Evolutionary conservation across 2,797 vertebrate species (phyloP).

Genomic region (Phataginus tetradactyla): DNA sequence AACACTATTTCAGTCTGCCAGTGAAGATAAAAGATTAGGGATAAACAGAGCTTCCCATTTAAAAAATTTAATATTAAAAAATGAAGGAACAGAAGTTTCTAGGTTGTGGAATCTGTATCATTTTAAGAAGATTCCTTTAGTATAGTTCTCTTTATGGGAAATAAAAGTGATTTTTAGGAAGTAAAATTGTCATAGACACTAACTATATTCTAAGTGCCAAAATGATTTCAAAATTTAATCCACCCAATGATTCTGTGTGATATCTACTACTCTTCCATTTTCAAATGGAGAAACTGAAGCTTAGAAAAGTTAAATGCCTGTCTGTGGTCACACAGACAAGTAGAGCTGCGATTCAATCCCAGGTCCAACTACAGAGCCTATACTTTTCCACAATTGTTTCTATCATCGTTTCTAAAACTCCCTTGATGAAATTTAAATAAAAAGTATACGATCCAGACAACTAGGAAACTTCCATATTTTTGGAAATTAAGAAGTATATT

Average conservation of each 20-base stretch:
- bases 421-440: constrained; percentile 43
- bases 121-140: constrained; percentile 24
- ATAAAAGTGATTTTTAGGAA: constrained; percentile 13
- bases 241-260: not conserved
- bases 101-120: not conserved
- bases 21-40: not conserved
- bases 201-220: not conserved
- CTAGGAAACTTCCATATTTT: constrained; percentile 16
- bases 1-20: not conserved
- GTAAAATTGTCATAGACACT: not conserved
- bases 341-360: not conserved
- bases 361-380: not conserved
- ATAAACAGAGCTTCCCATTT: not conserved
- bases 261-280: not conserved
- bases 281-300: not conserved
- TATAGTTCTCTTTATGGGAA: not conserved
- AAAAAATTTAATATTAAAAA: not conserved
- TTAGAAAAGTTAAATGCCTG: not conserved
- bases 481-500: constrained; percentile 31
- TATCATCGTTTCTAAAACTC: not conserved
- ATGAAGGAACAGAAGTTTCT: not conserved
- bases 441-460: not conserved
- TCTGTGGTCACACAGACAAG: not conserved
- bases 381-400: not conserved
- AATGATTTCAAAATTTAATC: constrained; percentile 3